Evolutionary conservation across 2,113 vertebrate genomes (phyloP), one percentile per base, ranked within the genome.

Genomic region (Cryptotis parvus): DNA sequence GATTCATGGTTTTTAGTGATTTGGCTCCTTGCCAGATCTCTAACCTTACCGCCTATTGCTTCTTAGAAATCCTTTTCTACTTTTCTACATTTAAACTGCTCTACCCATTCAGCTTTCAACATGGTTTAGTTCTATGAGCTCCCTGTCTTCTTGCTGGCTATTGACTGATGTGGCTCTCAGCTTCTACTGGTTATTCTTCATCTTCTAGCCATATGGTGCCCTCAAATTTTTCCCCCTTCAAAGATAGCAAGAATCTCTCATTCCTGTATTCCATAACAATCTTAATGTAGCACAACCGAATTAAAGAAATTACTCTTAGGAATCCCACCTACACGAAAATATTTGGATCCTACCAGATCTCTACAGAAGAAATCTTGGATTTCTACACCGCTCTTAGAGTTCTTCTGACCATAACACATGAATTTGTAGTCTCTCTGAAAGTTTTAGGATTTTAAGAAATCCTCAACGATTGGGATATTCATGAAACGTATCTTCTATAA

Each of bases 371-470:
- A 83, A 61, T 92, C 55, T 90, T 11, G 45, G 39, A 65, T n/a
- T n/a, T n/a, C n/a, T n/a, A n/a, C n/a, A 24, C 1, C n/a, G 16
- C 14, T 61, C 27, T 91, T 80, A 79, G 73, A 84, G 63, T 93
- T 91, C 41, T 68, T 91, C 52, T 61, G 37, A 22, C 41, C 66
- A 69, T 4, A 22, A 58, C 63, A 69, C 45, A 22, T 72, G 81
- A 86, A 41, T 77, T 27, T 9, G n/a, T 14, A 87, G 77, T 86
- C 22, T 79, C 9, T 78, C n/a, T 74, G 79, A 43, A 84, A 65
- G 14, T 66, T 84, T 68, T 26, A 41, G 41, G 43, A 41, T 73
- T 79, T 58, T 43, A 37, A 72, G 68, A 49, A 41, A 70, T 43
- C 39, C 39, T 76, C 31, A 65, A 18, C 72, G 68, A 80, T 77